phyloP scores from a whole-genome alignment of 2,797 vertebrate species.

The Acipenser ruthenus region DNA sequence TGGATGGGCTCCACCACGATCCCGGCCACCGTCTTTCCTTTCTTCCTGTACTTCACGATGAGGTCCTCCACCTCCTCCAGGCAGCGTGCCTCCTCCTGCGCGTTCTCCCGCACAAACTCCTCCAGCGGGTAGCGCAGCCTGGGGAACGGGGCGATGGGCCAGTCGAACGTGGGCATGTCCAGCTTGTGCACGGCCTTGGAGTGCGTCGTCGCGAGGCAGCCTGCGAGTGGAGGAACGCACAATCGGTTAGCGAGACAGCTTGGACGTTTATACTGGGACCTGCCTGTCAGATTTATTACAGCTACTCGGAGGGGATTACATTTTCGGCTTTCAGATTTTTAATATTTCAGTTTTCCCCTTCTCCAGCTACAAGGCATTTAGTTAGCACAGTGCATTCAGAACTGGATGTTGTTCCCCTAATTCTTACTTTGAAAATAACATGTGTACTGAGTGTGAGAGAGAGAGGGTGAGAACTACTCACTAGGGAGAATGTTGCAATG shows the following conservation, averaged over 20 bases:
- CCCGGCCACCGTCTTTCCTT: conserved; percentile 85
- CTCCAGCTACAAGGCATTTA: no score
- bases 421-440: no score
- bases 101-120: conserved; percentile 81
- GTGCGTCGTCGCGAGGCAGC: conserved; percentile 89
- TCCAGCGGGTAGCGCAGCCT: conserved; percentile 85
- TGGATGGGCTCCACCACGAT: conserved; percentile 93
- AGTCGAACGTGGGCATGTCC: conserved; percentile 88
- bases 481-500: background rate
- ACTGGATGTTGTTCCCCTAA: no score
- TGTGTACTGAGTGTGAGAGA: background rate
- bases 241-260: no score
- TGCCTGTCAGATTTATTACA: no score
- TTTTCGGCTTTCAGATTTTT: no score
- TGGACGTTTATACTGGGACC: no score
- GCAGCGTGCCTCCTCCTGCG: conserved; percentile 85
- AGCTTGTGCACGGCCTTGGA: conserved; percentile 94
- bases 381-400: no score
- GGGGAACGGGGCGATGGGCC: conserved; percentile 93
- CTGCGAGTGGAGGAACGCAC: conserved; percentile 38
- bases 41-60: conserved; percentile 91
- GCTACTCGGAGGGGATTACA: no score
- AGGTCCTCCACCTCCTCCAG: conserved; percentile 95
- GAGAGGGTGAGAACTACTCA: background rate
- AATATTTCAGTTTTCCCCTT: no score